These are phyloP conservation scores for Alosa alosa DNA, from an alignment of 2,113 vertebrate species.

Conservation along the genomic window DNA sequence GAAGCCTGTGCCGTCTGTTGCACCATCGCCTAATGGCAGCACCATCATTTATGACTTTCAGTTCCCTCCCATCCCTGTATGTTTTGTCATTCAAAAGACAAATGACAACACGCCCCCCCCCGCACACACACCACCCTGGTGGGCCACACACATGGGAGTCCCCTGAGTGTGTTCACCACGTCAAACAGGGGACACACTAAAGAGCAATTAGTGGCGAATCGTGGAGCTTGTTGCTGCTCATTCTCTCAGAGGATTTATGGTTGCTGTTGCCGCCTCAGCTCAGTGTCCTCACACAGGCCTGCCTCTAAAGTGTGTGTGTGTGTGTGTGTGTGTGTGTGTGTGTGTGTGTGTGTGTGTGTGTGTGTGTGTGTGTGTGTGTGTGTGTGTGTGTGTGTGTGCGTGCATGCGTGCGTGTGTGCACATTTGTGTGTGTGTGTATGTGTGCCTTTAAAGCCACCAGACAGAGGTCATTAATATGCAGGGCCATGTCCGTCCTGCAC, in stretches of 20 bases:
- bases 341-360: background rate
- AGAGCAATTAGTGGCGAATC: background rate
- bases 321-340: background rate
- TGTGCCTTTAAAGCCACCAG: background rate
- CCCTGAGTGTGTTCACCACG: background rate
- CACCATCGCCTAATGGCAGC: too few relatives aligned
- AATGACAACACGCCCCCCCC: background rate
- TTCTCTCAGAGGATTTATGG: background rate
- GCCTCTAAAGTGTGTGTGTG: background rate
- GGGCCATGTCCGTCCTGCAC: background rate
- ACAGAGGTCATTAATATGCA: conserved; percentile 25
- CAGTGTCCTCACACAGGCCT: too few relatives aligned
- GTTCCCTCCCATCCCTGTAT: too few relatives aligned
- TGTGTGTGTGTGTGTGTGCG: background rate
- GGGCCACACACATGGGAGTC: background rate
- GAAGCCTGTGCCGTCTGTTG: too few relatives aligned
- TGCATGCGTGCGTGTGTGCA: background rate
- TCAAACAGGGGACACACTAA: background rate
- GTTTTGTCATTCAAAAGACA: too few relatives aligned
- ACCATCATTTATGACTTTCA: too few relatives aligned
- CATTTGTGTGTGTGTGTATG: background rate
- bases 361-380: background rate
- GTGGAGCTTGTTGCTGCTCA: background rate
- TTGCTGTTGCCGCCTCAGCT: background rate
- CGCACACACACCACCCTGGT: background rate